Percentiles rank a stretch among this genome's conserved stretches.
Conservation (phyloP, 37 sponge, comb jelly and placozoan species). For the Haliclona indistincta region DNA sequence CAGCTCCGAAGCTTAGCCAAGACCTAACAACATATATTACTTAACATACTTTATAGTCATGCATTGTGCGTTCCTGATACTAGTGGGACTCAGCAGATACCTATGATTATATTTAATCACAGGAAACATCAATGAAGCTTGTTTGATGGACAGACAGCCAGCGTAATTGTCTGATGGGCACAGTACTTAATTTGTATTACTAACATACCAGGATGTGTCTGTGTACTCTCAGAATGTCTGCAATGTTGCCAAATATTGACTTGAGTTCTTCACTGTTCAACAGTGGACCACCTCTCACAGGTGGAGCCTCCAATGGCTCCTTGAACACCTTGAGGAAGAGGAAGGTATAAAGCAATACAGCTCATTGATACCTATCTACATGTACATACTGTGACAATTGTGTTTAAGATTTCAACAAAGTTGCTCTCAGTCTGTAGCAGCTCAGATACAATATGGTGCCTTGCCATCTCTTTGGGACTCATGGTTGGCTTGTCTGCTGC, state of each 20-base stretch:
- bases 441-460: slow-evolving; percentile 81
- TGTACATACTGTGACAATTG: slow-evolving; percentile 66
- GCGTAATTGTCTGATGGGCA: too few species aligned
- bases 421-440: slow-evolving; percentile 92
- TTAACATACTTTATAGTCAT: too few species aligned
- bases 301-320: slow-evolving; percentile 71
- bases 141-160: not conserved
- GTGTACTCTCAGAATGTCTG: slow-evolving; percentile 81
- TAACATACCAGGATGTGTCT: slow-evolving; percentile 61
- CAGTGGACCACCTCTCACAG: slow-evolving; percentile 79
- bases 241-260: slow-evolving; percentile 86
- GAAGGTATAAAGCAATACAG: too few species aligned
- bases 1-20: too few species aligned
- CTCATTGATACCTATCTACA: not conserved
- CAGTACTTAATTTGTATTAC: too few species aligned
- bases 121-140: too few species aligned
- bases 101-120: too few species aligned
- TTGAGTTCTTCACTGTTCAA: slow-evolving; percentile 75
- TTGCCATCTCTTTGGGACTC: slow-evolving; percentile 49
- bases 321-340: slow-evolving; percentile 62
- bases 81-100: too few species aligned
- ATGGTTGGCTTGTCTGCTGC: slow-evolving; percentile 1
- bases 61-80: too few species aligned
- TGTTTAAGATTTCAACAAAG: slow-evolving; percentile 77
- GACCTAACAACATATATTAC: too few species aligned